Base-by-base conservation (phyloP, 2,888 invertebrate genomes). In the Eilema depressum region DNA sequence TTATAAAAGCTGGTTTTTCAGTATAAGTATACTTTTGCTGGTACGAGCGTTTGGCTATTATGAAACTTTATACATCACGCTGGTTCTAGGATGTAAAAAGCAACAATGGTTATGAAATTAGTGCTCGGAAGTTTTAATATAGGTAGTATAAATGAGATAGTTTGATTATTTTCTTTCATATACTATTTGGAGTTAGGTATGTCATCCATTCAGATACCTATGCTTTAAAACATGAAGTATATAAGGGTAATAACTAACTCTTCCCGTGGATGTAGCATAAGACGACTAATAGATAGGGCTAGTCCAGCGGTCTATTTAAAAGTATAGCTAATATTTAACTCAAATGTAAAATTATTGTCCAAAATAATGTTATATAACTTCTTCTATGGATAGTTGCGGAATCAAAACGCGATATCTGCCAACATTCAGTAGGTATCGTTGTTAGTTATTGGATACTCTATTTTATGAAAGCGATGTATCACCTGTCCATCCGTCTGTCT, bases 391-490 rank as follows among this genome's bases (percentile, higher is more conserved):
- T 41, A 26, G 26, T 17, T 26, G 17, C 25, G 11, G 25, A 26
- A 41, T 26, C 25, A 30, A 28, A 65, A 56, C n/a, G 23, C 30
- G 14, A 3, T 28, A 33, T 25, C 56, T 56, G 65, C 23, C 20
- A 47, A 41, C 23, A 30, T 66, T 56, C 7, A 57, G 33, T n/a
- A n/a, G n/a, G n/a, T 65, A 25, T 28, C 10, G 14, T 47, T 53
- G 68, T 33, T 47, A 68, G 61, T 33, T 53, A 53, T 61, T 68
- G 60, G 67, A 59, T 26, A 37, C n/a, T 59, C 25, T 68, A 37
- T 57, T 68, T 63, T 56, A 56, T n/a, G 37, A 37, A 25, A n/a
- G 53, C 20, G 23, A 37, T 20, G 12, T 63, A 17, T 71, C 66
- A 66, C 67, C 63, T 71, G 63, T 63, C 71, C 5, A 65, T 68